Evolutionary conservation across 1,140 invertebrate species (phyloP).

Genomic region (Diploscapter pachys): DNA sequence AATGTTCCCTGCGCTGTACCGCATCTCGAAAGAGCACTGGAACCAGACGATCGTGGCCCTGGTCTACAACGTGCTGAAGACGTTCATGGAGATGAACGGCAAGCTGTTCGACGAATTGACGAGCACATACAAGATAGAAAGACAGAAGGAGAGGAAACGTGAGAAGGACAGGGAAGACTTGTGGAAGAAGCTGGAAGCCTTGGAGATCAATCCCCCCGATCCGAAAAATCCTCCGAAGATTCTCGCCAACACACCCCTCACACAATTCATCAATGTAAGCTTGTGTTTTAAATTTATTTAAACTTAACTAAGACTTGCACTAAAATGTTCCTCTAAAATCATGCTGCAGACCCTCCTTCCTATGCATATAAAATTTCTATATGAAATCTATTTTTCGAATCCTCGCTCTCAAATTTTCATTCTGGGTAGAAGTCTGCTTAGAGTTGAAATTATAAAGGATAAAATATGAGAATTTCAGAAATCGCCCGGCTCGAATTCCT

Average conservation of each 20-base stretch:
- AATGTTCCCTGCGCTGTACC: slow-evolving; percentile 63
- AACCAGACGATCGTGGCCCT: slow-evolving; percentile 65
- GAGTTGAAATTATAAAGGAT: too few relatives aligned
- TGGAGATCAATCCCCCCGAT: slow-evolving; percentile 46
- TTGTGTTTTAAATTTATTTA: too few relatives aligned
- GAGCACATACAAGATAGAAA: slow-evolving; percentile 56
- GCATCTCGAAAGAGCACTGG: slow-evolving; percentile 64
- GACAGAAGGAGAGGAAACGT: slow-evolving; percentile 57
- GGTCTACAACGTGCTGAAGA: slow-evolving; percentile 65
- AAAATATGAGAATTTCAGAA: too few relatives aligned
- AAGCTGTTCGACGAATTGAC: slow-evolving; percentile 64
- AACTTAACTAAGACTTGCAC: too few relatives aligned
- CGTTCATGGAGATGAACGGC: slow-evolving; percentile 66
- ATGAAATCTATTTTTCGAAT: too few relatives aligned
- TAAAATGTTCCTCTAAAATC: too few relatives aligned
- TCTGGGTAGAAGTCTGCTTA: too few relatives aligned
- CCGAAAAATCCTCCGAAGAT: slow-evolving; percentile 33
- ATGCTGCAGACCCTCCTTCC: too few relatives aligned
- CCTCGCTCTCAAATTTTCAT: too few relatives aligned
- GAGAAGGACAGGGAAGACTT: slow-evolving; percentile 57
- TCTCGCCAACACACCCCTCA: slow-evolving; percentile 42
- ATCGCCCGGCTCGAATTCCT: too few relatives aligned
- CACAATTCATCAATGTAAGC: slow-evolving; percentile 28
- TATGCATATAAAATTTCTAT: too few relatives aligned
- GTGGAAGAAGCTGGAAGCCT: slow-evolving; percentile 49